These are phyloP conservation scores for Phalloptychus januarius DNA, from an alignment of 2,797 vertebrate species.

Conservation along the genomic window DNA sequence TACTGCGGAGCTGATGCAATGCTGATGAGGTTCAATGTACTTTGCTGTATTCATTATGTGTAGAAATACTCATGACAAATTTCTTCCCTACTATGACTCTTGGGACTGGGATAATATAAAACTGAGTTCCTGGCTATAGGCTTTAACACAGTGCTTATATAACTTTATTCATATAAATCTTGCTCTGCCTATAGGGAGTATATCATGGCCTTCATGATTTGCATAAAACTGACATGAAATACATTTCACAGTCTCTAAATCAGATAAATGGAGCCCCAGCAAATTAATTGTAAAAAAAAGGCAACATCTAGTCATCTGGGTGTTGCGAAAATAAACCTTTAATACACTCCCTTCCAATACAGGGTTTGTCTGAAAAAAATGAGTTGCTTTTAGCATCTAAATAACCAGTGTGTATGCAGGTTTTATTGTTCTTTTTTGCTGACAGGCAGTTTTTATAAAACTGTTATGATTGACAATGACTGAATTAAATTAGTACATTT, in stretches of 20 bases:
- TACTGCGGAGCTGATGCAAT: slow-evolving; percentile 3
- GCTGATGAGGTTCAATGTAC: not conserved
- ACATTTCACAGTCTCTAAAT: not conserved
- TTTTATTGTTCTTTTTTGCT: not conserved
- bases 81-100: not conserved
- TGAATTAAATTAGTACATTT: not conserved
- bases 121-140: not conserved
- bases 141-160: not conserved
- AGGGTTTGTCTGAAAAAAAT: not conserved
- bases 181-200: not conserved
- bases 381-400: not conserved
- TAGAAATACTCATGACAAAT: not conserved
- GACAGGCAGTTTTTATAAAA: not conserved
- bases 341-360: not conserved
- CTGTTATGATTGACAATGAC: not conserved
- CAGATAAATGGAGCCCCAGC: not conserved
- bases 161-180: not conserved
- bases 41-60: not conserved
- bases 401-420: not conserved
- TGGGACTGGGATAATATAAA: not conserved
- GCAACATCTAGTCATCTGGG: not conserved
- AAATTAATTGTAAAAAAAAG: not conserved
- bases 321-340: not conserved
- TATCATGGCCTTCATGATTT: not conserved
- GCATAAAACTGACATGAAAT: not conserved